Evolutionary conservation across 2,113 vertebrate genomes (phyloP), one percentile per base, ranked within the genome.

Genomic region (Nothocercus nigrocapillus): DNA sequence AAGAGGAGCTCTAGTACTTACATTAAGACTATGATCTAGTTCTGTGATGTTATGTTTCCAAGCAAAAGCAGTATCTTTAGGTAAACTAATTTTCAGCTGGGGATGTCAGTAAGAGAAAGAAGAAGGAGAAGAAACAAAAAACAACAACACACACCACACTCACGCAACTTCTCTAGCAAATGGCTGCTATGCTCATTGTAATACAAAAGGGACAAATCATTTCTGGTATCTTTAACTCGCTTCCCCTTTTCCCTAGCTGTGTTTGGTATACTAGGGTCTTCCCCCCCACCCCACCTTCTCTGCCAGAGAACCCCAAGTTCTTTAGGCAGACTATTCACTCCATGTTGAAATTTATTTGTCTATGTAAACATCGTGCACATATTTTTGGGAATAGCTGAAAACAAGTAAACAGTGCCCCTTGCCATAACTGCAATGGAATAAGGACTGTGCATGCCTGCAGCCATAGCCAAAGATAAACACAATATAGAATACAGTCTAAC

Each of bases 1-100:
- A 81, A 90, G 88, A 91, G 84, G 93, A 95, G 87, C 93, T 95
- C 75, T 80, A 92, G 91, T 34, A 53, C 86, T 85, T 25, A 32
- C 36, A 13, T 12, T 34, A 62, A 80, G 85, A 54, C 25, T 54
- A 3, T 38, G 47, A 27, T 72, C 53, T 72, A 66, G 8, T 62
- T 91, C 73, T 62, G 40, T 49, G 53, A 11, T 59, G 54, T 18
- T 22, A 7, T 16, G 44, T 79, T 82, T 92, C 63, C 58, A 82
- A 66, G 47, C 38, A 73, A 64, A 70, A 78, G 42, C 42, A 14
- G 4, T 5, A 1, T n/a, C 34, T 77, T 74, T 28, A 28, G 53
- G 40, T 19, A 70, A 22, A 30, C 21, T 53, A 82, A 90, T 87
- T 56, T 17, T 62, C 82, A 51, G 45, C 22, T 61, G 28, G 51